Evolutionary conservation across 2,113 vertebrate genomes (phyloP).

Genomic region (Cebus imitator): DNA sequence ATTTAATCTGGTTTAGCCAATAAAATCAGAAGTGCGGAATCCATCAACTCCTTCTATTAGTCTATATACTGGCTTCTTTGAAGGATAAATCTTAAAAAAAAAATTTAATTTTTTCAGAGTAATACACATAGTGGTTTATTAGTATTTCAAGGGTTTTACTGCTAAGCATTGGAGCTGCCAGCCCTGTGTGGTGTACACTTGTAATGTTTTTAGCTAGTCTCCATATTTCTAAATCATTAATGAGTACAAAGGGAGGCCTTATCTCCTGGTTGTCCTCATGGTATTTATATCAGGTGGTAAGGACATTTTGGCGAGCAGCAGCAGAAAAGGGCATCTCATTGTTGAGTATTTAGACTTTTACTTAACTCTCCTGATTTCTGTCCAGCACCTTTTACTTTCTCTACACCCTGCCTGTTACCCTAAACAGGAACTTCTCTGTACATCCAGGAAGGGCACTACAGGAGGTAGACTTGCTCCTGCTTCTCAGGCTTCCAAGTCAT

Average conservation of each 20-base stretch:
- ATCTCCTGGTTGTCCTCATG: not conserved
- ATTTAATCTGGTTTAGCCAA: slow-evolving; percentile 18
- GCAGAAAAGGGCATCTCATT: not conserved
- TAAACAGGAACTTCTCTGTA: not conserved
- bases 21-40: not conserved
- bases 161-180: not conserved
- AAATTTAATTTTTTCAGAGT: not conserved
- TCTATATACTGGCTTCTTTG: not conserved
- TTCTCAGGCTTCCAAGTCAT: not conserved
- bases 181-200: not conserved
- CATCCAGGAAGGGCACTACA: not conserved
- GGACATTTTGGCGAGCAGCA: not conserved
- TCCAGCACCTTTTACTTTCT: not conserved
- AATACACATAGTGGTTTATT: not conserved
- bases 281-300: not conserved
- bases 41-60: not conserved
- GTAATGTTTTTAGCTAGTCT: not conserved
- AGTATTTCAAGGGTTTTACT: not conserved
- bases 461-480: not conserved
- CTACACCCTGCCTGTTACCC: not conserved
- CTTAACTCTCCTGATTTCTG: not conserved
- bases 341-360: not conserved
- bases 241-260: not conserved
- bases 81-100: not conserved
- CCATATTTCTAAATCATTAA: not conserved